These are phyloP conservation scores for Monopis laevigella DNA, from an alignment of 2,888 invertebrate species.

Conservation along the genomic window DNA sequence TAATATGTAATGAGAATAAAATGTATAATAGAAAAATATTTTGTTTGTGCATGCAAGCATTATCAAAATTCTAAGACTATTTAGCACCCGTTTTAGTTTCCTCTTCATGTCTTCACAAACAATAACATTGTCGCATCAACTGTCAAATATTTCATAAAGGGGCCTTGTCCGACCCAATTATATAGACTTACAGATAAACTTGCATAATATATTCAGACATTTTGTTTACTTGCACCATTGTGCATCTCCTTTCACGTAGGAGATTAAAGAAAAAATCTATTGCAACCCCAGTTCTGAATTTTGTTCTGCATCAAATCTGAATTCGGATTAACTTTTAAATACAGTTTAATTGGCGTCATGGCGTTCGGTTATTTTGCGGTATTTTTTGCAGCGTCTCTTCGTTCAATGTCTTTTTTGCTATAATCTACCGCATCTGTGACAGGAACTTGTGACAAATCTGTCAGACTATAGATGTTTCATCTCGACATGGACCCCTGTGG, in stretches of 20 bases:
- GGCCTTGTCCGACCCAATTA: conserved; percentile 39
- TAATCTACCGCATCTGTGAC: conserved; percentile 1
- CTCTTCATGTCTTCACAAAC: background rate
- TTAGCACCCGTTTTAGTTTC: background rate
- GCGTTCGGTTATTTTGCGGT: conserved; percentile 21
- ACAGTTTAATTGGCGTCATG: conserved; percentile 46
- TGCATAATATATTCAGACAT: conserved; percentile 27
- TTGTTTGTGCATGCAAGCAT: too few species aligned
- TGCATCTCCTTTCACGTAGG: conserved; percentile 18
- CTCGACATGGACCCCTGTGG: conserved; percentile 22
- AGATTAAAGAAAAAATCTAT: conserved; percentile 6
- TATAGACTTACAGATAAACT: conserved; percentile 25
- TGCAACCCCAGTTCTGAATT: conserved; percentile 2
- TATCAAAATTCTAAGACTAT: too few species aligned
- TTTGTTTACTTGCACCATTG: conserved; percentile 21
- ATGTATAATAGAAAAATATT: too few species aligned
- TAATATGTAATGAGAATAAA: too few species aligned
- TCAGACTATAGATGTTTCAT: conserved; percentile 12
- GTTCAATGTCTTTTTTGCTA: too few species aligned
- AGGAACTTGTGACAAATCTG: conserved; percentile 11
- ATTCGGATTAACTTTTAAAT: conserved; percentile 43
- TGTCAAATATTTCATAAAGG: conserved; percentile 23
- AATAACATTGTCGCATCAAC: conserved; percentile 2
- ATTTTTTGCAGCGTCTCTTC: background rate
- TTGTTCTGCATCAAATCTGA: too few species aligned